Percentiles rank a stretch among this genome's conserved stretches.
Conservation (phyloP, 2,888 invertebrate genomes). For the Ichneumoninae sp. region DNA sequence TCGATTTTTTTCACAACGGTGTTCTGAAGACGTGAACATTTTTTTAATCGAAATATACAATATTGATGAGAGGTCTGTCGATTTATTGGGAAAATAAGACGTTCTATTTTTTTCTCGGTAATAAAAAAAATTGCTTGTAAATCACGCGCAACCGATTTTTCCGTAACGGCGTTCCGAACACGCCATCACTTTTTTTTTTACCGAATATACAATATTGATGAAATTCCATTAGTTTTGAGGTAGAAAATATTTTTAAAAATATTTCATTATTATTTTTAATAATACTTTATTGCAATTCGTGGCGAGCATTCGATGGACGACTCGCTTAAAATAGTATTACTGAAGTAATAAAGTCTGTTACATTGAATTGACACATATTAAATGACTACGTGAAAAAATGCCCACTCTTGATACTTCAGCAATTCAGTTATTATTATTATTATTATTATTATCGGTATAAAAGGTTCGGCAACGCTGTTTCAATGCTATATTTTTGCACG, state of each 20-base stretch:
- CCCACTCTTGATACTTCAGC: background rate
- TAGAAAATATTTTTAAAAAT: background rate
- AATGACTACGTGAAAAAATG: background rate
- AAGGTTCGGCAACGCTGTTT: too few relatives aligned
- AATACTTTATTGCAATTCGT: too few relatives aligned
- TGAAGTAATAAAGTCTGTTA: background rate
- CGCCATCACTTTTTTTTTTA: too few relatives aligned
- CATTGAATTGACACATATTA: background rate
- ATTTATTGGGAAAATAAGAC: background rate
- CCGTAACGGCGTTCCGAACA: too few relatives aligned
- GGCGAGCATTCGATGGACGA: background rate
- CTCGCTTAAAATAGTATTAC: background rate
- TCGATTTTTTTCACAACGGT: too few relatives aligned
- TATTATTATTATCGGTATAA: too few relatives aligned
- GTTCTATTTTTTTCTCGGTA: background rate
- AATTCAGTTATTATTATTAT: background rate
- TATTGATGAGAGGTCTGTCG: background rate
- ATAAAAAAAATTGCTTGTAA: too few relatives aligned
- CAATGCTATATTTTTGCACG: background rate
- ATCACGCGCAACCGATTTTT: too few relatives aligned
- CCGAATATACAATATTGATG: background rate
- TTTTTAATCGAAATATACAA: too few relatives aligned
- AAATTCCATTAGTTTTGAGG: background rate
- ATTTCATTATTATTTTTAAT: background rate
- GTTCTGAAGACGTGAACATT: too few relatives aligned